Conservation (phyloP, 2,888 invertebrate species). For the Leptura quadrifasciata region DNA sequence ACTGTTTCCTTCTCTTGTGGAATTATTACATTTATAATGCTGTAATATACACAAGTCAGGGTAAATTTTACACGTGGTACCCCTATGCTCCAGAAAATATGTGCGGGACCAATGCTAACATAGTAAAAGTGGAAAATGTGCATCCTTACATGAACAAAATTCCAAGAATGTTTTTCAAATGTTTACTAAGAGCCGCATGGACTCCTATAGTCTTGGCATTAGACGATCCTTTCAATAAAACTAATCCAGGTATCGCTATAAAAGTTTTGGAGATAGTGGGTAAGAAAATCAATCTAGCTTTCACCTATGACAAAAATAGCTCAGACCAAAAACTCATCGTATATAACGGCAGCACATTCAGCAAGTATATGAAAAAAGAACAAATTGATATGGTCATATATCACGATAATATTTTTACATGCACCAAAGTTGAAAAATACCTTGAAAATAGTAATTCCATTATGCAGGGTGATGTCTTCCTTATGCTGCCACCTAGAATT, state of each 20-base stretch:
- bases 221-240: slow-evolving; percentile 6
- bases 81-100: not conserved
- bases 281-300: no score
- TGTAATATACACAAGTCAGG: not conserved
- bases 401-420: not conserved
- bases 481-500: not conserved
- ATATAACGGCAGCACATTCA: not conserved
- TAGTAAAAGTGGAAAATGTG: not conserved
- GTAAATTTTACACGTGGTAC: not conserved
- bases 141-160: not conserved
- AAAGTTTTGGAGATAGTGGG: not conserved
- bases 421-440: not conserved
- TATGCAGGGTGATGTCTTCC: not conserved
- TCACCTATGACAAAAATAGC: no score
- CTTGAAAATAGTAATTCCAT: not conserved
- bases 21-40: not conserved
- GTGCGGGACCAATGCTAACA: not conserved
- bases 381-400: not conserved
- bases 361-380: not conserved
- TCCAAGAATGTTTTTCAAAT: not conserved
- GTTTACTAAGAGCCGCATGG: not conserved
- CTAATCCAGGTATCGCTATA: not conserved
- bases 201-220: not conserved
- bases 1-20: not conserved
- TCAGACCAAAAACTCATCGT: no score